Evolutionary conservation across 1,140 invertebrate species (phyloP).

Genomic region (Linepithema humile): DNA sequence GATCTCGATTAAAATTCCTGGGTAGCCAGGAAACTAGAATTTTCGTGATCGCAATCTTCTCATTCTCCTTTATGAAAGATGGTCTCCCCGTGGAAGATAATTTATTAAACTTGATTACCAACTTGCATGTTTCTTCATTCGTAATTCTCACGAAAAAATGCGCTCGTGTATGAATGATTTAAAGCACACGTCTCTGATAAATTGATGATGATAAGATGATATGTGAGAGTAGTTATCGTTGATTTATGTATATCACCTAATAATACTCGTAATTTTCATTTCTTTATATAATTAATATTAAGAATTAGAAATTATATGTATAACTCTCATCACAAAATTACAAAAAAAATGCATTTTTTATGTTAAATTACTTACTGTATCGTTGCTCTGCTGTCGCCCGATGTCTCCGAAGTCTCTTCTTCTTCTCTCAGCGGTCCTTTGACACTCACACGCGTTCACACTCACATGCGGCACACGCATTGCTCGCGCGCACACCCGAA

Average conservation of each 20-base stretch:
- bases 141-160: neutral
- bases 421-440: no score
- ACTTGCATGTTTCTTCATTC: slow-evolving; percentile 25
- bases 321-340: no score
- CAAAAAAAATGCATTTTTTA: no score
- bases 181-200: neutral
- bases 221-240: neutral
- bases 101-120: slow-evolving; percentile 34
- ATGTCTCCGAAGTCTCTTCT: no score
- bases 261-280: neutral
- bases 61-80: neutral
- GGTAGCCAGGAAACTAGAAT: slow-evolving; percentile 30
- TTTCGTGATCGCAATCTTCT: slow-evolving; percentile 34
- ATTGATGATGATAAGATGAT: neutral
- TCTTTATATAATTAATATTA: neutral
- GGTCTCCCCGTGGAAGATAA: neutral
- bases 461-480: no score
- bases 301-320: no score
- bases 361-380: no score
- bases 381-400: no score
- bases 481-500: no score
- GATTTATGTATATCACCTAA: neutral
- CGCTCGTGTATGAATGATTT: neutral
- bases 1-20: slow-evolving; percentile 32
- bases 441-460: no score